Evolutionary conservation across 2,113 vertebrate species (phyloP).

Genomic region (Caretta caretta): DNA sequence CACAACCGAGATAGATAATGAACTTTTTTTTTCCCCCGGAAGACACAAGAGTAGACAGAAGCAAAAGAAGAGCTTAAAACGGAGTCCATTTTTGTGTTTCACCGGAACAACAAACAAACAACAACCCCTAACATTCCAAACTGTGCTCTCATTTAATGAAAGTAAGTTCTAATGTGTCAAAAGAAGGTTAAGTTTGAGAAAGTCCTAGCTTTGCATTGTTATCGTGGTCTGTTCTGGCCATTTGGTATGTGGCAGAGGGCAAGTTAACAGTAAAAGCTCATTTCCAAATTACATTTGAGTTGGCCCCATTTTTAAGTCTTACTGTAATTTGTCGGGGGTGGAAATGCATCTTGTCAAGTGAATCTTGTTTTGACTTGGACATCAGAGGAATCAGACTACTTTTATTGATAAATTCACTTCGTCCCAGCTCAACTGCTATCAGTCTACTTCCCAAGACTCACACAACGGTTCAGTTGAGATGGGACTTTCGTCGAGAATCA

Average conservation of each 20-base stretch:
- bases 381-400: background rate
- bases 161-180: fast-evolving
- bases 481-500: background rate
- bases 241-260: background rate
- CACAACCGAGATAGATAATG: background rate
- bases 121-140: background rate
- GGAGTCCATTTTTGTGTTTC: fast-evolving
- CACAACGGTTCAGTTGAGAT: background rate
- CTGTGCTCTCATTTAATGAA: background rate
- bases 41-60: background rate
- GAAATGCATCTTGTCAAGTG: background rate
- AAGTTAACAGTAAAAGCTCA: background rate
- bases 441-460: background rate
- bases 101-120: fast-evolving
- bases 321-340: background rate
- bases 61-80: background rate
- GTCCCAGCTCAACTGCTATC: background rate
- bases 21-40: background rate
- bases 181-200: background rate
- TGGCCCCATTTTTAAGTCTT: background rate
- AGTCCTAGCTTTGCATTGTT: background rate
- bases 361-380: background rate
- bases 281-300: background rate
- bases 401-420: background rate
- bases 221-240: background rate